phyloP scores from a whole-genome alignment of 2,113 vertebrate genomes.

The Ariopsis seemanni region DNA sequence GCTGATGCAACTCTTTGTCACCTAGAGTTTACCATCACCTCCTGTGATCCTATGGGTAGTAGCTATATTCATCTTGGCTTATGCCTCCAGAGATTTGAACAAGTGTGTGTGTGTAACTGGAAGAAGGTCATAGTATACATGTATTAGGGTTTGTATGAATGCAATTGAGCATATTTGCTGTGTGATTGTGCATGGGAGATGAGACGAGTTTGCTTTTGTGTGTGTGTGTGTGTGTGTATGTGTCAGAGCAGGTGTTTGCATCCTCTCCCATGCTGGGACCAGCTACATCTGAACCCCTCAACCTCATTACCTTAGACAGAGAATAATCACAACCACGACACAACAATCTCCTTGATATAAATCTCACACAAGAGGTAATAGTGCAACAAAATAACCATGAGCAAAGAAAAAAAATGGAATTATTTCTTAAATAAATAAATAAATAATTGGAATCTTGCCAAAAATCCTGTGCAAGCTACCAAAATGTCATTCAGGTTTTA shows the following conservation, averaged over 20 bases:
- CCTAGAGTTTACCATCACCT: slow-evolving; percentile 76
- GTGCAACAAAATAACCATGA: not conserved
- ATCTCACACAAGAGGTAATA: slow-evolving; percentile 62
- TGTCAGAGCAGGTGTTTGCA: slow-evolving; percentile 75
- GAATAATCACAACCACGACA: slow-evolving; percentile 69
- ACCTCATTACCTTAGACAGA: slow-evolving; percentile 66
- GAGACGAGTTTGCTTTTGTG: not conserved
- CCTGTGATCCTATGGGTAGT: slow-evolving; percentile 73
- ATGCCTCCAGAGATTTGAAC: slow-evolving; percentile 71
- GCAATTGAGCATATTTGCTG: slow-evolving; percentile 11
- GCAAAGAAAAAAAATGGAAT: not conserved
- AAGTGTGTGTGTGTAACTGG: slow-evolving; percentile 41
- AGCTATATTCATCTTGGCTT: slow-evolving; percentile 75
- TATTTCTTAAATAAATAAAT: not conserved
- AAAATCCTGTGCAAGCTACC: not conserved
- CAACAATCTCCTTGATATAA: slow-evolving; percentile 65
- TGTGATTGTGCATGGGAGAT: not conserved
- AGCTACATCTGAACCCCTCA: slow-evolving; percentile 68
- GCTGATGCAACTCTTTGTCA: slow-evolving; percentile 83
- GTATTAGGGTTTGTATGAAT: slow-evolving; percentile 8
- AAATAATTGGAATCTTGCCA: not conserved
- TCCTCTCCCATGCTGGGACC: slow-evolving; percentile 71
- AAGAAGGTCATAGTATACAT: slow-evolving; percentile 30
- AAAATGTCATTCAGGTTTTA: not conserved
- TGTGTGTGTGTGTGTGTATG: slow-evolving; percentile 7